Conservation (phyloP, 2,888 invertebrate genomes). For the Globia sparganii region DNA sequence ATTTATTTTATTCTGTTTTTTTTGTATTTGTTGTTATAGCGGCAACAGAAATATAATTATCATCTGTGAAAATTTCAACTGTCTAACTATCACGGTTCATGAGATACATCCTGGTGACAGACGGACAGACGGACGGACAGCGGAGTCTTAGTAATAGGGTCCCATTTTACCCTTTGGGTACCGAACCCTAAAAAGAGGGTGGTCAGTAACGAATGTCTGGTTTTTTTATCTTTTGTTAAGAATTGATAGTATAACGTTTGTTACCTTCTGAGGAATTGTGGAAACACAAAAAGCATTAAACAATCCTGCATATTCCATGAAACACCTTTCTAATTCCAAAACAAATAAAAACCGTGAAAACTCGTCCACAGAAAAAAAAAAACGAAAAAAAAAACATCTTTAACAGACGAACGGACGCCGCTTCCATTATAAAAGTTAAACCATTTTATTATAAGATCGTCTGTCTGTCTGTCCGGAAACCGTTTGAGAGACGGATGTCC, state of each 20-base stretch:
- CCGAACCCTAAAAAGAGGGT: no score
- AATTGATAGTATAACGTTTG: not conserved
- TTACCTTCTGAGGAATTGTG: not conserved
- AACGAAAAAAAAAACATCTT: constrained; percentile 17
- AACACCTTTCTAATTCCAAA: constrained; percentile 13
- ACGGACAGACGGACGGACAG: no score
- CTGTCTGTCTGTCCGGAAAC: constrained; percentile 66
- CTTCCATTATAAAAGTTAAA: constrained; percentile 41
- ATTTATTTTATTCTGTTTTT: no score
- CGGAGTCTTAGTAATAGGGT: no score
- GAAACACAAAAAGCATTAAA: not conserved
- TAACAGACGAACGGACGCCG: constrained; percentile 54
- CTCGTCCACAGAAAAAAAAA: constrained; percentile 12
- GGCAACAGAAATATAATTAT: no score
- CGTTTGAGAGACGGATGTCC: constrained; percentile 75
- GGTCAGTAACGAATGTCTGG: no score
- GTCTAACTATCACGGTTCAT: no score
- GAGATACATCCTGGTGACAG: no score
- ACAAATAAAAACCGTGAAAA: constrained; percentile 32
- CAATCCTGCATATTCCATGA: not conserved
- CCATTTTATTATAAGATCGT: constrained; percentile 61
- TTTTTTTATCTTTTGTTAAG: no score
- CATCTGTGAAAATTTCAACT: no score
- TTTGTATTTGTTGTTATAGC: no score
- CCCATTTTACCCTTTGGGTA: no score